These are phyloP conservation scores for Atethmia centrago DNA, from an alignment of 2,888 invertebrate species.

Conservation along the genomic window DNA sequence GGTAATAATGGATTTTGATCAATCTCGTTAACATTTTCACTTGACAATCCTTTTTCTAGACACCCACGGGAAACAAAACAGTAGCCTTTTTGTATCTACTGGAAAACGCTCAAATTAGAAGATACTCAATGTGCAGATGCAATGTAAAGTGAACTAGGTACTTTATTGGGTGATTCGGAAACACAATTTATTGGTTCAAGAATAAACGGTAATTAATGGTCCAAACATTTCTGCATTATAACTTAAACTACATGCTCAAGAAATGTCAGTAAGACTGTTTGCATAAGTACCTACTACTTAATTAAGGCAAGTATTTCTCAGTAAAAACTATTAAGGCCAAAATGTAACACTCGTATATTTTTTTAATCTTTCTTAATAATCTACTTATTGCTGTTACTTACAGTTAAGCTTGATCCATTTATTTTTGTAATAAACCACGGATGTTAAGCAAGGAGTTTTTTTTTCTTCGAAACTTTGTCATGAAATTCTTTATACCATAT, in stretches of 20 bases:
- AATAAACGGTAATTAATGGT: conserved; percentile 53
- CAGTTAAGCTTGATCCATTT: conserved; percentile 53
- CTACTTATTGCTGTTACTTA: conserved; percentile 58
- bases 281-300: conserved; percentile 64
- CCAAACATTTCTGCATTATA: conserved; percentile 58
- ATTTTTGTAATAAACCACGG: conserved; percentile 37
- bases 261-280: conserved; percentile 63
- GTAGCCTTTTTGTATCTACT: neutral
- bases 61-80: conserved; percentile 8
- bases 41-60: conserved; percentile 23
- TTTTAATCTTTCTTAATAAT: conserved; percentile 68
- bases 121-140: conserved; percentile 25
- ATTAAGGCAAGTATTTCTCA: conserved; percentile 69
- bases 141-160: conserved; percentile 31
- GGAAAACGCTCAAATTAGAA: neutral
- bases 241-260: conserved; percentile 54
- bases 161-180: conserved; percentile 38
- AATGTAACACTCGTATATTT: conserved; percentile 58
- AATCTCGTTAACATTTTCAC: conserved; percentile 11
- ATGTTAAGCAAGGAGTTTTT: conserved; percentile 19
- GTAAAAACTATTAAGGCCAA: conserved; percentile 64
- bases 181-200: conserved; percentile 32
- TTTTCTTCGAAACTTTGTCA: conserved; percentile 18
- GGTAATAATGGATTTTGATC: conserved; percentile 40
- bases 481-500: conserved; percentile 22